Evolutionary conservation across 2,888 invertebrate species (phyloP), one percentile per base, ranked within the genome.

Genomic region (Drosophila flavopinicola): DNA sequence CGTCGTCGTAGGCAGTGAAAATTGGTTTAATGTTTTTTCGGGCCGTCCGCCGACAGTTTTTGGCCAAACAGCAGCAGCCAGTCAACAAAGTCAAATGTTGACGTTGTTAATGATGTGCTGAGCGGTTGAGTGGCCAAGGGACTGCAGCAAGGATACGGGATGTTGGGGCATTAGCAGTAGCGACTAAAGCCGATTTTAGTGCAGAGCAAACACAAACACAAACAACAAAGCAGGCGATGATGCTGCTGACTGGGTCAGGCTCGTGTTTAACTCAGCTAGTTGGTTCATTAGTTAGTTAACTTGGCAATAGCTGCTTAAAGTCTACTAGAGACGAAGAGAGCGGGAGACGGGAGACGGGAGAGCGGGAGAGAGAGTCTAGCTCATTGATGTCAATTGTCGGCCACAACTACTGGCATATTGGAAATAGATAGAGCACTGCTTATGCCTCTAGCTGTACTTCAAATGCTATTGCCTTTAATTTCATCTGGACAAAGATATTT

Each of bases 31-130:
- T 84, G 86, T 74, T 76, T 70, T 72, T 72, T 56, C 54, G 56
- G 69, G 63, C 63, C 63, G 68, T 72, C 72, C 64, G 59, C 41
- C 75, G 56, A 64, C 64, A 61, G 47, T 71, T 76, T 57, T n/a
- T n/a, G n/a, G 75, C 56, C 69, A 29, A 71, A 38, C 66, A 71
- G 61, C 58, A 72, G 58, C 66, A 69, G 48, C 63, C 72, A 72
- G 67, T 78, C 73, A 71, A 71, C 83, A 83, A 79, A 83, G 83
- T 85, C 85, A 83, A 83, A 85, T 83, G 85, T 85, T 85, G 85
- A 83, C 73, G 78, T 71, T 71, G 71, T 71, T 83, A 83, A 83
- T 83, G 83, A 79, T 79, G 80, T 83, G 84, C 75, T 30, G 33
- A 29, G 53, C 39, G 45, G 23, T 35, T 7, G 38, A 23, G 41